Evolutionary conservation across 2,888 invertebrate species (phyloP), one percentile per base, ranked within the genome.

Genomic region (Mythimna ferrago): DNA sequence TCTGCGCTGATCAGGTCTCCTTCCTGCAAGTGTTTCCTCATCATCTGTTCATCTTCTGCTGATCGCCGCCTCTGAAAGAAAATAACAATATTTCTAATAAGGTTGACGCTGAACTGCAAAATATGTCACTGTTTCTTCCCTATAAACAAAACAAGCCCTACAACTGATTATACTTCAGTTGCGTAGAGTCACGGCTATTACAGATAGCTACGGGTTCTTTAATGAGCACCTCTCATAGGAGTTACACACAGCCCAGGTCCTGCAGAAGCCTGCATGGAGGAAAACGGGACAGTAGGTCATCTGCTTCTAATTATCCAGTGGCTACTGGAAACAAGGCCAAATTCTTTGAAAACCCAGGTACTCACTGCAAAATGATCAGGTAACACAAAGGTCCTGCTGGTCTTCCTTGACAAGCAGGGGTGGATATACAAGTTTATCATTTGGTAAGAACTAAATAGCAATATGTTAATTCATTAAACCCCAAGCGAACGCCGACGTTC

Each of bases 1-100:
- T 99, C 99, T 7, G 99, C 99, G 94, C 99, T 99, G 77, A 99
- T 99, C 1, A 99, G 96, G 94, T 99, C 99, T 26, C 99, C 99
- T 94, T 99, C 99, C 92, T 98, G 98, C 64, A 99, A 95, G 93
- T 99, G 99, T 82, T 98, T 98, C 70, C 99, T 97, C 99, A 99
- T 99, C 97, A 98, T 98, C 91, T 99, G 98, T 92, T 99, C 99
- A 96, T 99, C 99, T 96, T 99, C 99, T 7, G 98, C 98, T 6
- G 98, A 99, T 89, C 99, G 97, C 70, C 99, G 96, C 80, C 99
- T 97, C 98, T 98, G 91, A 41, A 64, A 79, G 16, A 64, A 35
- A 76, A 66, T 32, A 41, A 2, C 0, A 19, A 53, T 71, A 21
- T 35, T n/a, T 26, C 10, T 26, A 26, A 56, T 58, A 9, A 19